Evolutionary conservation across 2,888 invertebrate species (phyloP).

Genomic region (Troilus luridus): DNA sequence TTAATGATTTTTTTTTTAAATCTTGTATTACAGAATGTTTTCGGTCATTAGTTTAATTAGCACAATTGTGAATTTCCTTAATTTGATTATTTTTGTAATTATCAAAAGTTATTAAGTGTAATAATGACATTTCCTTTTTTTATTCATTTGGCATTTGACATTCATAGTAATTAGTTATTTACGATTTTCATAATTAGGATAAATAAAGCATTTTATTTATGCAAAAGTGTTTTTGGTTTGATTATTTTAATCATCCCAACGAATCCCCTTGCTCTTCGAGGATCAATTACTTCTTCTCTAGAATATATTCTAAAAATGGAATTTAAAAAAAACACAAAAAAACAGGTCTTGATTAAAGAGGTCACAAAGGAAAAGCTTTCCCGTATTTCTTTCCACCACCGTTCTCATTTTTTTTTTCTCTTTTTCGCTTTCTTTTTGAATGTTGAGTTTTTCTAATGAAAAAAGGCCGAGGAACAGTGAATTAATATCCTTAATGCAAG

Average conservation of each 20-base stretch:
- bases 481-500: conserved; percentile 50
- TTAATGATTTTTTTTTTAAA: too few relatives aligned
- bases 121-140: not conserved
- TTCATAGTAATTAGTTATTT: not conserved
- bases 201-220: not conserved
- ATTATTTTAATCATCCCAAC: not conserved
- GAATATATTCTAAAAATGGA: conserved; percentile 46
- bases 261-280: not conserved
- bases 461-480: conserved; percentile 38
- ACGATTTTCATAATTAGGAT: not conserved
- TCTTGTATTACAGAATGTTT: too few relatives aligned
- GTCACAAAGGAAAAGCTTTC: conserved; percentile 49
- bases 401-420: not conserved
- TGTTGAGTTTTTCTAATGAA: conserved; percentile 47
- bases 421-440: conserved; percentile 40
- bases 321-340: not conserved
- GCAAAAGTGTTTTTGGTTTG: not conserved
- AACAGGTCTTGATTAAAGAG: conserved; percentile 28
- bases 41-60: too few relatives aligned
- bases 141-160: not conserved
- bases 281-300: conserved; percentile 34
- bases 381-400: conserved; percentile 19
- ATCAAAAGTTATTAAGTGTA: not conserved
- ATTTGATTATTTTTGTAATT: not conserved
- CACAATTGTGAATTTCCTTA: too few relatives aligned